Evolutionary conservation across 2,797 vertebrate genomes (phyloP).

Genomic region (Fundulus diaphanus): DNA sequence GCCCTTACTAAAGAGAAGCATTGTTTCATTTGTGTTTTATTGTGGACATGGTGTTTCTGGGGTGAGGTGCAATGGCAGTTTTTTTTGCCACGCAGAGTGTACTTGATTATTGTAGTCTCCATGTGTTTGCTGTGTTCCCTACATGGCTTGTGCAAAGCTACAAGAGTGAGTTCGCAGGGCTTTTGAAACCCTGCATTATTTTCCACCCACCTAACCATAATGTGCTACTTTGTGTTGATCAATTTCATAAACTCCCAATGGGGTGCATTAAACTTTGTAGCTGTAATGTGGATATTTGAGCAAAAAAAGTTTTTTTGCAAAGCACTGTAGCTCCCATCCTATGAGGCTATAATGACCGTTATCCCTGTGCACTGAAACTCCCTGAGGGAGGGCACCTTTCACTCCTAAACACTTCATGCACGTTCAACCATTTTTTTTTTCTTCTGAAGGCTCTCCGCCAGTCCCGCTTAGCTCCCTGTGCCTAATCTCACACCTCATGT

Average conservation of each 20-base stretch:
- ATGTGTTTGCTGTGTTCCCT: no score
- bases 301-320: neutral
- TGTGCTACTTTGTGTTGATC: neutral
- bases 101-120: neutral
- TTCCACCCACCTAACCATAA: neutral
- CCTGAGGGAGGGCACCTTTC: neutral
- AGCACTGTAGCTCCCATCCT: neutral
- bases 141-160: neutral
- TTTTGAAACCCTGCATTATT: neutral
- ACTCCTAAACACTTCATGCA: constrained; percentile 2
- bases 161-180: neutral
- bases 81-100: no score
- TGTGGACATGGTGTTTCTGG: neutral
- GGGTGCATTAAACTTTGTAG: neutral
- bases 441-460: constrained; percentile 27
- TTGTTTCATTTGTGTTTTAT: no score
- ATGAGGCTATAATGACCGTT: neutral
- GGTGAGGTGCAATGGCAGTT: neutral
- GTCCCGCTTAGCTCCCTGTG: constrained; percentile 24
- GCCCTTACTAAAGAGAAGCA: no score
- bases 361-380: neutral
- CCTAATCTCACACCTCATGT: constrained; percentile 30
- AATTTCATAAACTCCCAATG: neutral
- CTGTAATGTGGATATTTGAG: neutral
- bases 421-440: constrained; percentile 31